Base-by-base conservation (phyloP, 2,113 vertebrate species). In the Lepisosteus oculatus region DNA sequence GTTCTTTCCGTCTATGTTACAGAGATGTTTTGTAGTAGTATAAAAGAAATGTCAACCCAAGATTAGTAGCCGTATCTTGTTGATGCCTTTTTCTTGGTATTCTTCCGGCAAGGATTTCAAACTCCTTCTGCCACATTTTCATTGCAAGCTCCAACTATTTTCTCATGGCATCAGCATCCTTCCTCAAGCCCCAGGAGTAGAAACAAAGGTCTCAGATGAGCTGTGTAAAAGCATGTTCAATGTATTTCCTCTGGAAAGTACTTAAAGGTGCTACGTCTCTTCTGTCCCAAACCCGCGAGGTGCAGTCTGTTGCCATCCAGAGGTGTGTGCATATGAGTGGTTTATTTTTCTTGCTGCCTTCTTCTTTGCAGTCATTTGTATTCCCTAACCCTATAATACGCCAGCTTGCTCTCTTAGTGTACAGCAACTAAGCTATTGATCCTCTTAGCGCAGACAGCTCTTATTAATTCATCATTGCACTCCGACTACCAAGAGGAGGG, bases 401-500 rank as follows among this genome's bases (percentile, higher is more conserved):
- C 78, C 85, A 87, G 87, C 68, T 83, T 85, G 87, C 88, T 87
- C 77, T 80, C 87, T 83, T 86, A 78, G 83, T 87, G 86, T 85
- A 83, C 90, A 90, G 91, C 89, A 85, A 93, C 90, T 93, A 92
- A 95, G 93, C 88, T 90, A 90, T 89, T 84, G 88, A 93, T 91
- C 92, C 87, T 88, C 85, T 90, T 90, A 90, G 82, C 84, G 85
- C 85, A 90, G 77, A 84, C 75, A 76, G 70, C 81, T 80, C 72
- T 79, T 57, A 81, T 90, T 84, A 83, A 82, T 72, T 71, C 68
- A 56, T 70, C 68, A 65, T 6, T 17, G 17, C 42, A 64, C 62
- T 64, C 17, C 17, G 41, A 17, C 3, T 15, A 64, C 62, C 62
- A 6, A 12, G 42, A 43, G 43, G 5, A 29, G 8, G 42, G 17